These are phyloP conservation scores for Caiman crocodilus DNA, from an alignment of 2,797 vertebrate genomes.

Conservation along the genomic window DNA sequence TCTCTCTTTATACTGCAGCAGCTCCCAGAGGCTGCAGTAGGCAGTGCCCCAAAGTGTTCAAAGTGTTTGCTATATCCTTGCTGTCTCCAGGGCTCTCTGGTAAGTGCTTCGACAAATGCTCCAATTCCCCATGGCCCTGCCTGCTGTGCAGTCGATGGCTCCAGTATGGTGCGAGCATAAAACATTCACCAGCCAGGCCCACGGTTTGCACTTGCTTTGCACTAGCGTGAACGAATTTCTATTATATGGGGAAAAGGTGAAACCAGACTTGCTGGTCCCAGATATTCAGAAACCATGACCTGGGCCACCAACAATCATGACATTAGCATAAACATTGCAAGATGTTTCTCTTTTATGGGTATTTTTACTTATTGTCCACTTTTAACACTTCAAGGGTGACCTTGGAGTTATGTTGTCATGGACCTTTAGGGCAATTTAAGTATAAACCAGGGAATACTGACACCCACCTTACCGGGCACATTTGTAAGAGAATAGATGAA, in stretches of 20 bases:
- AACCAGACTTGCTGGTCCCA: background rate
- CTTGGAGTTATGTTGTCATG: accelerated
- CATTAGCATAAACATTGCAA: background rate
- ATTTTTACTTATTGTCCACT: background rate
- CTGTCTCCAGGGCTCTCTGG: background rate
- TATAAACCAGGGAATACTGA: too few species aligned
- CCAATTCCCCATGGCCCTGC: background rate
- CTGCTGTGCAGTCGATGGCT: background rate
- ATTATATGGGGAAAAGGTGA: background rate
- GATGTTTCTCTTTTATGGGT: background rate
- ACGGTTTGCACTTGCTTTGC: background rate
- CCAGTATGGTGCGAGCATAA: background rate
- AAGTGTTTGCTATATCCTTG: background rate
- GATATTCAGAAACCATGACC: accelerated
- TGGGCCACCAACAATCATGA: accelerated
- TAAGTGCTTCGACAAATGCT: accelerated
- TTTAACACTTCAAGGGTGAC: background rate
- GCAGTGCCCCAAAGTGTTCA: background rate
- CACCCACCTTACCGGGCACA: too few species aligned
- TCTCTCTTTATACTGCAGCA: background rate
- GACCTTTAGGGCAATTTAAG: background rate
- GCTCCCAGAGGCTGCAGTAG: slow-evolving; percentile 1
- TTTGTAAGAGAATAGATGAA: too few species aligned
- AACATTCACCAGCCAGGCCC: accelerated
- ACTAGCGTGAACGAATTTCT: background rate